Base-by-base conservation (phyloP, 2,888 invertebrate genomes). In the Hydraecia micacea region DNA sequence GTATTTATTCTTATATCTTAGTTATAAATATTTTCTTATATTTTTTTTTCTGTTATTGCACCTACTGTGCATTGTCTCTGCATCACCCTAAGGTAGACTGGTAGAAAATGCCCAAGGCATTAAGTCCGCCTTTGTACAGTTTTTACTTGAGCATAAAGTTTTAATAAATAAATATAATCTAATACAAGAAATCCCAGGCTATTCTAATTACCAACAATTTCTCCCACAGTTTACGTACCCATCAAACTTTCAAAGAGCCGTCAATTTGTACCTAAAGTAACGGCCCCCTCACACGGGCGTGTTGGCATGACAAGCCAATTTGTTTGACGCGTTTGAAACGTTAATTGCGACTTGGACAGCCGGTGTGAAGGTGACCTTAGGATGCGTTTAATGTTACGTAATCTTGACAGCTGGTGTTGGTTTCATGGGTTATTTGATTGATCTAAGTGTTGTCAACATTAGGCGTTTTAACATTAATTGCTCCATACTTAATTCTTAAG, bases 281-380 rank as follows among this genome's bases (percentile, higher is more conserved):
- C 79, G 76, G 91, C 90, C 86, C 87, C 89, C 90, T 91, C 90
- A 92, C 92, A 93, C 92, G 88, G 81, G 85, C 85, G 65, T 90
- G 90, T 89, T 81, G 90, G 87, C 94, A 93, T 95, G 96, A 96
- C 95, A 93, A 93, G 95, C 93, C 93, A 94, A 96, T 96, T 95
- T 93, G 87, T 90, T 91, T 93, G 95, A 95, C 93, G 91, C 88
- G 91, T 93, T 89, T 91, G 90, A 89, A 89, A 85, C 85, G 83
- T 86, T 89, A 89, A 89, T 89, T 89, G 88, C 85, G 63, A 72
- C 69, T 77, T 49, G 74, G 86, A 86, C 86, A 86, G 81, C 82
- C 77, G 82, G 85, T 89, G 88, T 89, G 89, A 87, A 87, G 87
- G 77, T 81, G 85, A 89, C 87, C 88, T 89, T 87, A 89, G 75